Base-by-base conservation (phyloP, 1,140 invertebrate genomes). In the Eupristina koningsbergeri region DNA sequence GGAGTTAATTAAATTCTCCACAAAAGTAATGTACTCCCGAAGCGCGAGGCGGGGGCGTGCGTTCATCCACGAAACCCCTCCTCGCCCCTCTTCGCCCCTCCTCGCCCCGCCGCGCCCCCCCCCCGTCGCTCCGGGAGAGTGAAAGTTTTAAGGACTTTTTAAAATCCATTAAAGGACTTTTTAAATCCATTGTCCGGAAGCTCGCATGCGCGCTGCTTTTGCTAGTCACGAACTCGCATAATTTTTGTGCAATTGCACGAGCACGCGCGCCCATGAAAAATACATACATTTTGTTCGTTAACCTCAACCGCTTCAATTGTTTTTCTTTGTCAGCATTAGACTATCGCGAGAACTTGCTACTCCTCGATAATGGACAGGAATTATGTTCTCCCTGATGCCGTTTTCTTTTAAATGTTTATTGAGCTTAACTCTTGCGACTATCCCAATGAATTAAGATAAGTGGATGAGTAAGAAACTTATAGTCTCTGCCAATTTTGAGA, bases 111-210 rank as follows among this genome's bases (percentile, higher is more conserved):
- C 74, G 1, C 63, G 26, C 0, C 5, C 11, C 41, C 41, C 6
- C 9, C 41, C 15, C 31, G 5, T 36, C 19, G 8, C 67, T 41
- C 29, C 67, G 1, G 31, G 45, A 6, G 61, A 58, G 81, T 34
- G 22, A 79, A 84, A 74, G 47, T 84, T 84, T 84, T 84, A 84
- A 80, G 76, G 76, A 84, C 64, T 84, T 84, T 78, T 79, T 73
- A 80, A 84, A 74, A 84, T 74, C 82, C 67, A 84, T 84, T 84
- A 80, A 79, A 67, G 73, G 81, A 83, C 75, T 83, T 83, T 83
- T 78, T 78, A 78, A 83, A 83, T 83, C 75, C 81, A 77, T 79
- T 78, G 75, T 67, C 45, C 36, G 64, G 64, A 79, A 79, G 39
- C 34, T 78, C 47, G 36, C 8, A 61, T 5, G 39, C 31, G 22